Percentiles rank a stretch among this genome's conserved stretches.
Evolutionary conservation across 2,888 invertebrate genomes (phyloP).

Genomic region (Troides oblongomaculatus): DNA sequence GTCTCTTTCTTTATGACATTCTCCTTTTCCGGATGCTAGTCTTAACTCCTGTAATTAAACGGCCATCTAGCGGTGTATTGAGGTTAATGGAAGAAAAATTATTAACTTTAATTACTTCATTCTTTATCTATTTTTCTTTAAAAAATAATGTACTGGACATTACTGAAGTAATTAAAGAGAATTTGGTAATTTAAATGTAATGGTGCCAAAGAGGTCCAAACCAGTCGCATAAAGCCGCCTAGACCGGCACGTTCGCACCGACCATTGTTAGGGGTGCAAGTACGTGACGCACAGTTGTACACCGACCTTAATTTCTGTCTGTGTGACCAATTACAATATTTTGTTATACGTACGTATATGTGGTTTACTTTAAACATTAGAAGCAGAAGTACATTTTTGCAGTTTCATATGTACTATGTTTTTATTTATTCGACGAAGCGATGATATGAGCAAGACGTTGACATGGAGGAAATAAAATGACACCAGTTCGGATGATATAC

Average conservation of each 20-base stretch:
- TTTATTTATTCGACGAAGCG: no score
- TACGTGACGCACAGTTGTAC: slow-evolving; percentile 33
- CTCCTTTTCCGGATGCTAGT: no score
- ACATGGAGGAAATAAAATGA: no score
- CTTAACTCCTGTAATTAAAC: no score
- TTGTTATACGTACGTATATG: slow-evolving; percentile 7
- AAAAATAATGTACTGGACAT: neutral
- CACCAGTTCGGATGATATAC: no score
- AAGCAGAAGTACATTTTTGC: neutral
- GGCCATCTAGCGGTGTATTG: no score
- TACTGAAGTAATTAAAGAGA: neutral
- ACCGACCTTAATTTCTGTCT: slow-evolving; percentile 24
- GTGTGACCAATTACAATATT: slow-evolving; percentile 23
- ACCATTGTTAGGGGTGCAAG: slow-evolving; percentile 39
- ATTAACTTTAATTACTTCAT: no score
- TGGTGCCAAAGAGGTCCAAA: neutral
- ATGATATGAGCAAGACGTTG: no score
- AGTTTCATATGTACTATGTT: no score
- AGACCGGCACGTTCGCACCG: slow-evolving; percentile 38
- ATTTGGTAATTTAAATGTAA: slow-evolving; percentile 16
- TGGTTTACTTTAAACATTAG: slow-evolving; percentile 8
- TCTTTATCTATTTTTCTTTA: no score
- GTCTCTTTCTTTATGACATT: no score
- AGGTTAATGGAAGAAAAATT: no score
- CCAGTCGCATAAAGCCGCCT: slow-evolving; percentile 31